A percentile compares a stretch with the other conserved stretches of the same genome.
These are phyloP conservation scores for Echiichthys vipera DNA, from an alignment of 2,797 vertebrate genomes.

Conservation along the genomic window DNA sequence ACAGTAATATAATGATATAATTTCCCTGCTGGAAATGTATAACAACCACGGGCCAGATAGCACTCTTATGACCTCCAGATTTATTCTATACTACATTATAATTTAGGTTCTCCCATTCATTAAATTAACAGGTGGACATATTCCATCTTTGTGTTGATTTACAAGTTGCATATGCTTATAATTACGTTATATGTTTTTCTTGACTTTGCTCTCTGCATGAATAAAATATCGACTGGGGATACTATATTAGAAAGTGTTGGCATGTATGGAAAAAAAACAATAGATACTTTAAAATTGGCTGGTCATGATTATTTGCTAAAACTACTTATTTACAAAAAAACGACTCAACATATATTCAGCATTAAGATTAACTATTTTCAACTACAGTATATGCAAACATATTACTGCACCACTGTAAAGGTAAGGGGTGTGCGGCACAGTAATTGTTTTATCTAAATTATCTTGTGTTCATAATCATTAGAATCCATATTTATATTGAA, in stretches of 20 bases:
- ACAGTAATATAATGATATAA: not conserved
- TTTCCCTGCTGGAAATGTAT: constrained; percentile 14
- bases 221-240: not conserved
- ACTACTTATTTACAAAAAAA: too few species aligned
- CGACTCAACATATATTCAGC: too few species aligned
- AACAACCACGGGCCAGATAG: constrained; percentile 1
- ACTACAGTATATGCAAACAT: too few species aligned
- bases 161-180: constrained; percentile 6
- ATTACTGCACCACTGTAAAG: too few species aligned
- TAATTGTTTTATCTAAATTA: too few species aligned
- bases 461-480: too few species aligned
- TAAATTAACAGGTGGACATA: not conserved
- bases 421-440: too few species aligned
- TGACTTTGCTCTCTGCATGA: not conserved
- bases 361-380: too few species aligned
- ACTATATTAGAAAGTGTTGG: not conserved
- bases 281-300: not conserved
- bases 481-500: too few species aligned
- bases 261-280: not conserved
- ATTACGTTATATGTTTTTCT: constrained; percentile 15
- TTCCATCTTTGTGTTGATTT: not conserved
- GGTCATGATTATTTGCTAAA: too few species aligned
- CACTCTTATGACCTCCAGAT: constrained; percentile 10
- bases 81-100: constrained; percentile 6
- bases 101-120: constrained; percentile 2